Percentiles rank a stretch among this genome's conserved stretches.
Conservation (phyloP, 92 coral and sea anemone genomes). For the Porites lobata region DNA sequence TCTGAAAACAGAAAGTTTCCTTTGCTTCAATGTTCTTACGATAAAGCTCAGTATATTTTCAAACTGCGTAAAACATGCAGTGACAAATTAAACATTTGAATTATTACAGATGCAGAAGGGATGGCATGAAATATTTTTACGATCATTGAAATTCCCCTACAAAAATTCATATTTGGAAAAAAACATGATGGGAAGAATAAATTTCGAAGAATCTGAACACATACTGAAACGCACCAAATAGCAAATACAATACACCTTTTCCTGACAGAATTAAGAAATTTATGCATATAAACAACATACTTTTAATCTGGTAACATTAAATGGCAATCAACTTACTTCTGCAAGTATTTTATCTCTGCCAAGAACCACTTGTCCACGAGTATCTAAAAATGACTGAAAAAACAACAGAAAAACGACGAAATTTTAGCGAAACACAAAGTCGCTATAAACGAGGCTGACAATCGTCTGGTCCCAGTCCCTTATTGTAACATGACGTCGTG, state of each 20-base stretch:
- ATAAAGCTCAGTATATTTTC: neutral
- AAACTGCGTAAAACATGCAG: no score
- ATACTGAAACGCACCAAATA: no score
- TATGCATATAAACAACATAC: neutral
- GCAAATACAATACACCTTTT: neutral
- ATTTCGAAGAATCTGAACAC: no score
- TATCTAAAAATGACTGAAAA: slow-evolving; percentile 93
- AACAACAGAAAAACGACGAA: neutral
- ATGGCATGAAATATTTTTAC: neutral
- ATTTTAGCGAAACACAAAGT: no score
- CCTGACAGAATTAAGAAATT: neutral
- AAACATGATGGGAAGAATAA: no score
- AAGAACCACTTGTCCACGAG: slow-evolving; percentile 92
- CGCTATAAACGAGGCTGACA: no score
- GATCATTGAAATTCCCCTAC: neutral
- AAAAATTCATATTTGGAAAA: no score
- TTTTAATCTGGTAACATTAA: no score
- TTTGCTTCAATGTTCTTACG: neutral
- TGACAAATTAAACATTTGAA: neutral
- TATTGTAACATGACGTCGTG: no score
- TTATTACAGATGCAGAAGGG: neutral
- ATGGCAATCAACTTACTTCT: slow-evolving; percentile 66
- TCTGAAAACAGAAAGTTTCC: slow-evolving; percentile 51
- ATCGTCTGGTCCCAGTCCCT: no score
- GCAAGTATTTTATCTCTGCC: slow-evolving; percentile 93